Conservation (phyloP, 2,888 invertebrate species). For the Eledone cirrhosa region DNA sequence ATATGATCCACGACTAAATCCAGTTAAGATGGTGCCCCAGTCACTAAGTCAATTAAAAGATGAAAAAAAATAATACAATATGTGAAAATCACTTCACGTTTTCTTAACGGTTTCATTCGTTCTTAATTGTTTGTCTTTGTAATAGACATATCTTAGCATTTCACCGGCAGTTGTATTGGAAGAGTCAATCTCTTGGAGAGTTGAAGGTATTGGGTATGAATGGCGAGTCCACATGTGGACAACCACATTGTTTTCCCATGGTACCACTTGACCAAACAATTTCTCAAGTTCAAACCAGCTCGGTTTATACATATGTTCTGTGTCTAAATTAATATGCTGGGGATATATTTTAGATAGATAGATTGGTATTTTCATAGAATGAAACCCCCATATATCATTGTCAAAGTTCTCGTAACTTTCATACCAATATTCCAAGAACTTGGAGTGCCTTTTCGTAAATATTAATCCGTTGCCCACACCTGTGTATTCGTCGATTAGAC, state of each 20-base stretch:
- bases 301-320: conserved; percentile 35
- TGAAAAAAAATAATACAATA: no score
- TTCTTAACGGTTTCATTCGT: no score
- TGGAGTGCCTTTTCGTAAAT: conserved; percentile 32
- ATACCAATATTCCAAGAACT: conserved; percentile 38
- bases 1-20: no score
- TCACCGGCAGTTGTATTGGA: conserved; percentile 39
- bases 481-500: conserved; percentile 37
- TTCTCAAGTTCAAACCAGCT: conserved; percentile 40
- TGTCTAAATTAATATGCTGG: conserved; percentile 35
- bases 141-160: conserved; percentile 38
- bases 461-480: conserved; percentile 42
- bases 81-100: no score
- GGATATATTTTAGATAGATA: conserved; percentile 35
- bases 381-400: conserved; percentile 32
- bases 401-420: conserved; percentile 34
- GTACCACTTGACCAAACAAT: conserved; percentile 35
- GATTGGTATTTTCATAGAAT: conserved; percentile 36
- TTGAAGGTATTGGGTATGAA: conserved; percentile 33
- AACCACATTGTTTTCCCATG: conserved; percentile 38
- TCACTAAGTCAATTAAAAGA: no score
- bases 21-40: no score
- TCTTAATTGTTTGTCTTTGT: conserved; percentile 28
- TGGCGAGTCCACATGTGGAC: conserved; percentile 38
- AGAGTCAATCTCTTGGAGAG: conserved; percentile 32